phyloP scores from a whole-genome alignment of 2,797 vertebrate genomes.

The Eidolon dupreanum region DNA sequence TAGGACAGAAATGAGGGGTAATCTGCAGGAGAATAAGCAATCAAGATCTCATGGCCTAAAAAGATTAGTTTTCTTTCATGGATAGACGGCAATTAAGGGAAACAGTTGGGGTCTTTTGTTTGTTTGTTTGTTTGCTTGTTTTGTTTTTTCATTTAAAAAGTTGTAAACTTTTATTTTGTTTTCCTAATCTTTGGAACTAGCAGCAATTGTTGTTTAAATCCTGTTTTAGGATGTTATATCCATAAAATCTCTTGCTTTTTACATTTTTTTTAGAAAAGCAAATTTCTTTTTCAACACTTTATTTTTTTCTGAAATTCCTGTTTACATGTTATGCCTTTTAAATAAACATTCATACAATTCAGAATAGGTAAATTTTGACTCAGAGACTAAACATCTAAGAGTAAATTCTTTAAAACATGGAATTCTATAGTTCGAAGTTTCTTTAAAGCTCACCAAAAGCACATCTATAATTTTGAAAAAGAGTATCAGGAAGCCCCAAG shows the following conservation, averaged over 20 bases:
- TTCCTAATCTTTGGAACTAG: background rate
- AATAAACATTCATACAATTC: background rate
- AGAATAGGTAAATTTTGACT: background rate
- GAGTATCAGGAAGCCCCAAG: background rate
- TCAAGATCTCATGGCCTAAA: background rate
- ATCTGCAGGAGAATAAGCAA: background rate
- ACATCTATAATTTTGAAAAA: background rate
- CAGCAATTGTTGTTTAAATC: background rate
- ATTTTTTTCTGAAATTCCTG: background rate
- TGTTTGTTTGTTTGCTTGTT: too few species aligned
- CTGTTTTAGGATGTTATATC: background rate
- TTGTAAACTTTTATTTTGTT: slow-evolving; percentile 28
- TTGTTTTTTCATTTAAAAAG: slow-evolving; percentile 25
- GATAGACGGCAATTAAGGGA: background rate
- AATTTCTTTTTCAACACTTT: background rate
- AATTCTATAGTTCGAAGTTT: background rate
- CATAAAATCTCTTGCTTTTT: background rate
- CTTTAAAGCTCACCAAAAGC: background rate
- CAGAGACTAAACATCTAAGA: background rate
- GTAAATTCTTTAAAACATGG: background rate
- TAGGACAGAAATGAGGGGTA: background rate
- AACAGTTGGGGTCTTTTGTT: background rate
- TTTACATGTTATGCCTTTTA: slow-evolving; percentile 6
- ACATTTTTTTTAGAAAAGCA: background rate
- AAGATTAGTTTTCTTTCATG: slow-evolving; percentile 30